Conservation (phyloP, 2,113 vertebrate species). For the Progne subis region DNA sequence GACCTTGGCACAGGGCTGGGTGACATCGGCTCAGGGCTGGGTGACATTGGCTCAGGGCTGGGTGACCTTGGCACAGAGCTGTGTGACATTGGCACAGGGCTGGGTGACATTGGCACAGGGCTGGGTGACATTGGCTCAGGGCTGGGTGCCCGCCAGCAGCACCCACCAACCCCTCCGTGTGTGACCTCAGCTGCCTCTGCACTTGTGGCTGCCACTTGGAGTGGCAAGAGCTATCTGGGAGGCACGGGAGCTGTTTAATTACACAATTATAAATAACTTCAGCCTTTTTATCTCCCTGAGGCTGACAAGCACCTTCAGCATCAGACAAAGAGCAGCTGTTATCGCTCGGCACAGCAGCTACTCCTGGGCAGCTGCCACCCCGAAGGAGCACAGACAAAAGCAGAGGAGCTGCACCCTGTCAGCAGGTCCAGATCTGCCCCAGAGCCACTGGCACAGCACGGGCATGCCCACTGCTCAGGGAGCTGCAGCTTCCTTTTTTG, state of each 20-base stretch:
- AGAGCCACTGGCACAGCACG: background rate
- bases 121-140: background rate
- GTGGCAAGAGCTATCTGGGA: background rate
- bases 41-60: background rate
- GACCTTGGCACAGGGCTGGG: background rate
- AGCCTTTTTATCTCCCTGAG: constrained; percentile 22
- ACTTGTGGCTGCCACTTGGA: background rate
- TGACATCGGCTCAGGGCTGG: rapidly evolving
- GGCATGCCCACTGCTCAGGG: background rate
- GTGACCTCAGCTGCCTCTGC: background rate
- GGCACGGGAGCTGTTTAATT: constrained; percentile 30
- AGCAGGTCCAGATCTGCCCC: background rate
- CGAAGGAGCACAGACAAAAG: background rate
- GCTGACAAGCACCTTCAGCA: constrained; percentile 35
- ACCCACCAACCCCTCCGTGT: rapidly evolving
- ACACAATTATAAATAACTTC: constrained; percentile 50
- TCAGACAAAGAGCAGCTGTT: constrained; percentile 44
- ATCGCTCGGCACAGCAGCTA: background rate
- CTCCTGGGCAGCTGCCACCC: constrained; percentile 26
- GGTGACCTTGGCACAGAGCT: too few relatives aligned
- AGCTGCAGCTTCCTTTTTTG: background rate
- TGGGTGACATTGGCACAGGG: background rate
- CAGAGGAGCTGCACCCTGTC: background rate
- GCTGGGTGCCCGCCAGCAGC: background rate
- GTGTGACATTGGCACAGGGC: background rate